These are phyloP conservation scores for Psittacula cyanocephala DNA, from an alignment of 2,113 vertebrate species.

Conservation along the genomic window DNA sequence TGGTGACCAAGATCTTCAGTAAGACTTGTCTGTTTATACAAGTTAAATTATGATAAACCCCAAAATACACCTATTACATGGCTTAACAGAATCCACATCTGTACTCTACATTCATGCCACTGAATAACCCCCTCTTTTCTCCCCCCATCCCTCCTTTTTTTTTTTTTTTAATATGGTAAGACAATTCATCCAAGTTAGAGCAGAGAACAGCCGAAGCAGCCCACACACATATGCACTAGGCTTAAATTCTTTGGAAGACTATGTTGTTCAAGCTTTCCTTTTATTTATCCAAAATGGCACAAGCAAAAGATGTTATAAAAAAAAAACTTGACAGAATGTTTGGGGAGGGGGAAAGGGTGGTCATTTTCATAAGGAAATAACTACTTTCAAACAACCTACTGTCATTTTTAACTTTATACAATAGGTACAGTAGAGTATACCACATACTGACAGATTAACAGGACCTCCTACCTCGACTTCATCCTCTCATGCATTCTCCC, in stretches of 20 bases:
- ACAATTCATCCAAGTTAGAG: conserved; percentile 42
- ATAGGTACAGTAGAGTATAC: not conserved
- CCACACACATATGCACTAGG: conserved; percentile 53
- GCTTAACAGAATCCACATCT: not conserved
- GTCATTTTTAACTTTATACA: conserved; percentile 8
- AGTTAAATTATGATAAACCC: not conserved
- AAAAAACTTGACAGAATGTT: not conserved
- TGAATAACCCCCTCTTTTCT: not conserved
- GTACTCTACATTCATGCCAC: not conserved
- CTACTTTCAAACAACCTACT: not conserved
- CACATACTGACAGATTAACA: not conserved
- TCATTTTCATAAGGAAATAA: not conserved
- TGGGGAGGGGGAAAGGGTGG: not conserved
- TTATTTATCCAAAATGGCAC: conserved; percentile 35
- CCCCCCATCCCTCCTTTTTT: fast-evolving
- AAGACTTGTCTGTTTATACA: not conserved
- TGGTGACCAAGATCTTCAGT: not conserved
- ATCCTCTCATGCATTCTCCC: conserved; percentile 89
- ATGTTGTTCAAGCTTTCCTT: not conserved
- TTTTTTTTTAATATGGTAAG: conserved; percentile 7
- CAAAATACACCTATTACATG: not conserved
- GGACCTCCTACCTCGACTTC: conserved; percentile 85
- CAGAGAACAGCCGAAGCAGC: conserved; percentile 57
- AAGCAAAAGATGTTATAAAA: conserved; percentile 32
- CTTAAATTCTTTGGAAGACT: conserved; percentile 31